phyloP scores from a whole-genome alignment of 2,113 vertebrate genomes.

The Mus pahari region DNA sequence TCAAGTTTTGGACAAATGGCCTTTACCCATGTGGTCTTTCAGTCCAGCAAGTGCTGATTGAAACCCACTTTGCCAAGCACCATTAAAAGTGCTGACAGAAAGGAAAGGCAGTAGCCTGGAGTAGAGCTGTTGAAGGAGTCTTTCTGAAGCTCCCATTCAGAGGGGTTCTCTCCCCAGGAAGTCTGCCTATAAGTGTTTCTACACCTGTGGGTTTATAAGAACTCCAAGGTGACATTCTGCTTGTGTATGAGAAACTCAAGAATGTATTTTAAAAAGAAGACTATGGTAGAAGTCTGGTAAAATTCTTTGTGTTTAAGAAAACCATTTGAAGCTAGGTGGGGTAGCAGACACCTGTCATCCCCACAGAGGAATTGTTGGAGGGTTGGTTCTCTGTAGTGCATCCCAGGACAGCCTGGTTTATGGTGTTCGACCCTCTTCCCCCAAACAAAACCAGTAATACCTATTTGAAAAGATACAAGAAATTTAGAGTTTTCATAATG shows the following conservation, averaged over 20 bases:
- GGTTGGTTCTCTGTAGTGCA: neutral
- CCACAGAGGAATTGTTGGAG: neutral
- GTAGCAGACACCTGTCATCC: neutral
- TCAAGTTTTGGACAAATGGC: neutral
- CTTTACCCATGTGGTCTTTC: neutral
- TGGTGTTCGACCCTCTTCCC: neutral
- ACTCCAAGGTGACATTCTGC: neutral
- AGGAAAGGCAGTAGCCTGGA: neutral
- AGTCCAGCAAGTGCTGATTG: neutral
- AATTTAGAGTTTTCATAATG: conserved; percentile 6
- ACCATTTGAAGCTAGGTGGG: neutral
- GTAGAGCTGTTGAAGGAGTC: neutral
- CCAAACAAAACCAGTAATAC: neutral
- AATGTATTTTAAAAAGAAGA: conserved; percentile 50
- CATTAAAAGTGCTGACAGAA: neutral
- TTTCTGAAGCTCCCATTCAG: neutral
- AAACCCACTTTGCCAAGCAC: neutral
- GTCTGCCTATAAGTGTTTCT: neutral
- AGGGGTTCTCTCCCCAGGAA: neutral
- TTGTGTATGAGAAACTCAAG: neutral
- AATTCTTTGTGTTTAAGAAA: conserved; percentile 48
- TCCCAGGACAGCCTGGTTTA: neutral
- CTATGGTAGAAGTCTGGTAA: conserved; percentile 6
- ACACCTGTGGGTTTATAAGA: neutral
- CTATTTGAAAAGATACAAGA: conserved; percentile 13